Percentiles rank a stretch among this genome's conserved stretches.
Conservation (phyloP, 2,888 invertebrate genomes). For the Monoplex corrugatus region DNA sequence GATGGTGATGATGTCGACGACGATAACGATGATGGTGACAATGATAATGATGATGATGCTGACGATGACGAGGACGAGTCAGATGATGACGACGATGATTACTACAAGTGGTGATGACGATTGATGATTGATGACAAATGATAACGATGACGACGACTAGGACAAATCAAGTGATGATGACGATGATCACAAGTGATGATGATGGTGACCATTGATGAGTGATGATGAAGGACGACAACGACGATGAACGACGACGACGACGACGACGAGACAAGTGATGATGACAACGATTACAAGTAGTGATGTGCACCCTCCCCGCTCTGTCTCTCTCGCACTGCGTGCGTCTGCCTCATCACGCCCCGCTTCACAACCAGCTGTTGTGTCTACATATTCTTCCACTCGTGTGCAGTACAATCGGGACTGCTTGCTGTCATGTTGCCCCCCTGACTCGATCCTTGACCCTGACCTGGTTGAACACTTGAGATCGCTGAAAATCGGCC, state of each 20-base stretch:
- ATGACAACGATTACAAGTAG: not conserved
- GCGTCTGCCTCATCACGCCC: no score
- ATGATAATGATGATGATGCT: not conserved
- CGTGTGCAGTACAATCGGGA: no score
- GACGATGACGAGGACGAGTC: not conserved
- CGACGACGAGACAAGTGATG: not conserved
- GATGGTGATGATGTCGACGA: constrained; percentile 26
- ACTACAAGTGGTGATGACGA: not conserved
- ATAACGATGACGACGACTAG: not conserved
- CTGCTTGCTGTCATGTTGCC: no score
- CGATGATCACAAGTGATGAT: not conserved
- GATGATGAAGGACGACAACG: not conserved
- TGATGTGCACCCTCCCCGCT: no score
- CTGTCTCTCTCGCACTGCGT: no score
- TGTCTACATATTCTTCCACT: no score
- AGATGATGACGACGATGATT: not conserved
- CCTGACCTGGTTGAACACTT: no score
- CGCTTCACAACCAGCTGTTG: no score
- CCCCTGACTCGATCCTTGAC: no score
- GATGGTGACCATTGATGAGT: not conserved
- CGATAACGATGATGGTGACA: not conserved
- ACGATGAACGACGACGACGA: not conserved
- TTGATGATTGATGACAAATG: not conserved
- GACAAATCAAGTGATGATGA: not conserved
- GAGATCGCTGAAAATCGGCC: no score